These are phyloP conservation scores for Antheraea mylitta DNA, from an alignment of 1,140 invertebrate genomes.

Conservation along the genomic window DNA sequence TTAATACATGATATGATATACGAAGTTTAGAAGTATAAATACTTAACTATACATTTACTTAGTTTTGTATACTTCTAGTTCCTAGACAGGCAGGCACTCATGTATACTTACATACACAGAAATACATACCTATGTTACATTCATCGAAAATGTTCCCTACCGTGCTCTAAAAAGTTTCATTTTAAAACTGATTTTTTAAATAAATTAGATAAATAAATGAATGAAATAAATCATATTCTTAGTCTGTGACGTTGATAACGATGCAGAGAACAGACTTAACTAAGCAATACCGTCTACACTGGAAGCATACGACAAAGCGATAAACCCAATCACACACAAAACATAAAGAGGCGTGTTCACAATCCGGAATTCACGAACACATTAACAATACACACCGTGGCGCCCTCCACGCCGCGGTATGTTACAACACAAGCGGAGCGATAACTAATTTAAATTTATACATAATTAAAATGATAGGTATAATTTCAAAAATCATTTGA, in stretches of 20 bases:
- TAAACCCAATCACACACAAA: slow-evolving; percentile 63
- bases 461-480: background rate
- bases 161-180: too few species aligned
- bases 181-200: too few species aligned
- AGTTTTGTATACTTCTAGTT: too few species aligned
- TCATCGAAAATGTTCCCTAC: too few species aligned
- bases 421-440: slow-evolving; percentile 13
- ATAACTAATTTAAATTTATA: background rate
- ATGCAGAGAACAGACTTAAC: background rate
- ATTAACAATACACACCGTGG: slow-evolving; percentile 54
- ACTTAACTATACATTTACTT: too few species aligned
- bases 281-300: slow-evolving; percentile 1
- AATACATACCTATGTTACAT: too few species aligned
- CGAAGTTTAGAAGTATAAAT: too few species aligned
- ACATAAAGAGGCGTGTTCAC: slow-evolving; percentile 51
- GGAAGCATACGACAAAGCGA: slow-evolving; percentile 19
- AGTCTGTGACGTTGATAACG: background rate
- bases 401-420: slow-evolving; percentile 17
- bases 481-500: too few species aligned
- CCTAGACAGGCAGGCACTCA: too few species aligned
- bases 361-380: slow-evolving; percentile 36
- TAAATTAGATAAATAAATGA: too few species aligned
- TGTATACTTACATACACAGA: too few species aligned
- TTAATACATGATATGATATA: too few species aligned
- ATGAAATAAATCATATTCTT: background rate